A percentile compares a stretch with the other conserved stretches of the same genome.
Evolutionary conservation across 2,113 vertebrate genomes (phyloP).

Genomic region (Numida meleagris): DNA sequence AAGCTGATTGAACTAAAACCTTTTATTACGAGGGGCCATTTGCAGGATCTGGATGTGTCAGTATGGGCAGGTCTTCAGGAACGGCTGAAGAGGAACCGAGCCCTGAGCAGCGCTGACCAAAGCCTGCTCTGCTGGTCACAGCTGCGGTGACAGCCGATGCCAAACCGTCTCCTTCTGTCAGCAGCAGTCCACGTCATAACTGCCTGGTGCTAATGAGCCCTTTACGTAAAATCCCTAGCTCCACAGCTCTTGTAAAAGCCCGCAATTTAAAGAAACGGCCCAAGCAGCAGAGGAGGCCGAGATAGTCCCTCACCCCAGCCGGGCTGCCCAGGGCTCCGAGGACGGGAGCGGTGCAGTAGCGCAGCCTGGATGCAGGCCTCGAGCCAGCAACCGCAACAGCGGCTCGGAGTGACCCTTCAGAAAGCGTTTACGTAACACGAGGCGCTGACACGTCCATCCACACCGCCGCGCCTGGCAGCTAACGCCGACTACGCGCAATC

Average conservation of each 20-base stretch:
- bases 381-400: too few relatives aligned
- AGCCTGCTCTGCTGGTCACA: background rate
- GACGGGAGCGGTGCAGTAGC: too few relatives aligned
- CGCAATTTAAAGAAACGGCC: rapidly evolving
- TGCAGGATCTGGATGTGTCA: background rate
- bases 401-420: too few relatives aligned
- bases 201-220: background rate
- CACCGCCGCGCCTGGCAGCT: too few relatives aligned
- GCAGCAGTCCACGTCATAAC: rapidly evolving
- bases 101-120: background rate
- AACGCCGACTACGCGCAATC: too few relatives aligned
- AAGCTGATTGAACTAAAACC: background rate
- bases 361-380: too few relatives aligned
- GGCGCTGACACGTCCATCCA: too few relatives aligned
- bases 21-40: background rate
- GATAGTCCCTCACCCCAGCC: too few relatives aligned
- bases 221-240: background rate
- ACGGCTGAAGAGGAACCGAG: background rate
- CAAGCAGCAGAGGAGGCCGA: rapidly evolving
- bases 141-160: rapidly evolving
- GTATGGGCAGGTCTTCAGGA: background rate
- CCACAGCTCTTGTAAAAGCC: background rate
- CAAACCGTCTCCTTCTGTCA: rapidly evolving
- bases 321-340: too few relatives aligned
- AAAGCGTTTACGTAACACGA: too few relatives aligned